Conservation (phyloP, 2,797 vertebrate genomes). For the Gallinago stenura region DNA sequence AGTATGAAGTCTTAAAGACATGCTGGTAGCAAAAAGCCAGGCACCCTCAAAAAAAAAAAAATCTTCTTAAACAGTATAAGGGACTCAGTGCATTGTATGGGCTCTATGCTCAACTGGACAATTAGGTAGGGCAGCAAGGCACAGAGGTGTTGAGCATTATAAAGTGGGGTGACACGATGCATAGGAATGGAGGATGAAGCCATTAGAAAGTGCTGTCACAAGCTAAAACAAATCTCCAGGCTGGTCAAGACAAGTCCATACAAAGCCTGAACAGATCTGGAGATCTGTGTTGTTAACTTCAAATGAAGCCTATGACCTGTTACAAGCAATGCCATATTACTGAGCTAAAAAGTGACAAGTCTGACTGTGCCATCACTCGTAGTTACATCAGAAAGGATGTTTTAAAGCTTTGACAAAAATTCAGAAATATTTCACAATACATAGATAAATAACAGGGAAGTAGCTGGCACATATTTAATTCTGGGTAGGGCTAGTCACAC, state of each 20-base stretch:
- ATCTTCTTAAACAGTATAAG: fast-evolving
- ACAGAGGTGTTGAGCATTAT: not conserved
- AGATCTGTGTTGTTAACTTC: not conserved
- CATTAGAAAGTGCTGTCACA: not conserved
- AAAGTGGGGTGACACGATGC: not conserved
- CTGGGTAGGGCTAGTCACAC: not conserved
- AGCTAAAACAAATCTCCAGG: not conserved
- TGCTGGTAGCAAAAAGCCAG: not conserved
- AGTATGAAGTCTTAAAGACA: not conserved
- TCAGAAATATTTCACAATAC: not conserved
- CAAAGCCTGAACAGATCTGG: not conserved
- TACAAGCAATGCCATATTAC: not conserved
- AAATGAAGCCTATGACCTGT: not conserved
- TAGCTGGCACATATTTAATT: not conserved
- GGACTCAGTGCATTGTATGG: not conserved
- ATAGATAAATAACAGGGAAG: not conserved
- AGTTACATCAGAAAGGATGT: not conserved
- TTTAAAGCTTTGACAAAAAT: not conserved
- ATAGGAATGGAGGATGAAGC: not conserved
- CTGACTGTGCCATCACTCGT: not conserved
- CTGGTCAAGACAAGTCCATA: not conserved
- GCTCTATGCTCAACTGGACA: not conserved
- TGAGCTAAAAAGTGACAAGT: not conserved
- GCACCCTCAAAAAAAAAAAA: not conserved
- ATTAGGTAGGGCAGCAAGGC: not conserved